Evolutionary conservation across 2,797 vertebrate genomes (phyloP).

Genomic region (Leucoraja ocellata): DNA sequence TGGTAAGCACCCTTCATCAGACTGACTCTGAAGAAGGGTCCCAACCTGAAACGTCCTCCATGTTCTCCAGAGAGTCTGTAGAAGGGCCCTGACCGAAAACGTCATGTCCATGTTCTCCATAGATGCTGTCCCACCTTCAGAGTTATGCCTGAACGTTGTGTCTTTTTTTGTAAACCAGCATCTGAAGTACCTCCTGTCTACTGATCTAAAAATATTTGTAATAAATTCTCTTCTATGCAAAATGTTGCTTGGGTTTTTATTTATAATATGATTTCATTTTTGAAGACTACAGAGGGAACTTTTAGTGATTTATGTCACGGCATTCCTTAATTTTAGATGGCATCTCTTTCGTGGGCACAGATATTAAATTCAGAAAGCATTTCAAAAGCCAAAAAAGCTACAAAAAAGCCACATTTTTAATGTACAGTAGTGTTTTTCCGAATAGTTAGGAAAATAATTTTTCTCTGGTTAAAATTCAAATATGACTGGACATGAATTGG

Average conservation of each 20-base stretch:
- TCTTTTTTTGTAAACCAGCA: too few species aligned
- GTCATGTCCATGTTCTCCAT: too few species aligned
- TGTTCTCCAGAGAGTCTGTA: too few species aligned
- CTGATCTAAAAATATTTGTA: not conserved
- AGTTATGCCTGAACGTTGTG: too few species aligned
- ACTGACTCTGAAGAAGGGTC: too few species aligned
- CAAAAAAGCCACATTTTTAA: not conserved
- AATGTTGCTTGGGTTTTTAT: not conserved
- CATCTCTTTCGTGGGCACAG: not conserved
- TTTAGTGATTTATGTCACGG: not conserved
- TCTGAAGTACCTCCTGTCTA: too few species aligned
- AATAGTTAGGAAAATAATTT: not conserved
- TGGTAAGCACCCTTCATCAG: too few species aligned
- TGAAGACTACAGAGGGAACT: not conserved
- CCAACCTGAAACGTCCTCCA: too few species aligned
- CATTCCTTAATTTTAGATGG: not conserved
- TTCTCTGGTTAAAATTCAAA: too few species aligned
- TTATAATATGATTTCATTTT: not conserved
- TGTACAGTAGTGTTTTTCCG: not conserved
- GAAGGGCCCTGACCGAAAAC: too few species aligned
- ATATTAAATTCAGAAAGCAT: not conserved
- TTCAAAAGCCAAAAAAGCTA: not conserved
- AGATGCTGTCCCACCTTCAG: too few species aligned
- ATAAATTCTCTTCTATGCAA: not conserved
- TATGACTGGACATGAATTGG: too few species aligned